phyloP scores from a whole-genome alignment of 2,888 invertebrate genomes.

The Rhagonycha fulva region DNA sequence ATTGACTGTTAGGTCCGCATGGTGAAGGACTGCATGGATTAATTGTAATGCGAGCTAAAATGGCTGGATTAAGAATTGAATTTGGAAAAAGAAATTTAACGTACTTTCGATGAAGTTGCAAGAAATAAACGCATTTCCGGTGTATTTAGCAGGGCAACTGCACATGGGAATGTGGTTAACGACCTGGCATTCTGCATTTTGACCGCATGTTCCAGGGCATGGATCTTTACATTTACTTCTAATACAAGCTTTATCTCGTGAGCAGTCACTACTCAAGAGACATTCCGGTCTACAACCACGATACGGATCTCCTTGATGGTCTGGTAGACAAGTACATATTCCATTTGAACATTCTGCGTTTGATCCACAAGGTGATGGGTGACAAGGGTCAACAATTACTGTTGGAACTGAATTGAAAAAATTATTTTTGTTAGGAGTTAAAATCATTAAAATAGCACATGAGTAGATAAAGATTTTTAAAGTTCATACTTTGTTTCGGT shows the following conservation, averaged over 20 bases:
- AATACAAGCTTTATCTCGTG: conserved; percentile 66
- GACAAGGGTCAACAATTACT: conserved; percentile 64
- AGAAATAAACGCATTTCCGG: conserved; percentile 70
- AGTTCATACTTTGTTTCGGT: conserved; percentile 53
- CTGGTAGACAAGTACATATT: conserved; percentile 75
- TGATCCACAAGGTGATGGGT: conserved; percentile 82
- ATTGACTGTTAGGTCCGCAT: conserved; percentile 81
- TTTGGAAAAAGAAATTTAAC: not conserved
- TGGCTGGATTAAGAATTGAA: not conserved
- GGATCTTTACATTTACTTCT: conserved; percentile 70
- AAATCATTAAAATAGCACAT: too few relatives aligned
- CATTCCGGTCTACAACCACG: conserved; percentile 75
- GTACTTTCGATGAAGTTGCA: conserved; percentile 59
- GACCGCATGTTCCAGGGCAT: conserved; percentile 72
- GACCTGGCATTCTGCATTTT: conserved; percentile 71
- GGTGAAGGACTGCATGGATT: conserved; percentile 73
- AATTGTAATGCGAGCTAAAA: conserved; percentile 55
- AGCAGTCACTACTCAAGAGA: conserved; percentile 67
- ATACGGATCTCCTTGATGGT: conserved; percentile 79
- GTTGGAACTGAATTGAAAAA: conserved; percentile 33
- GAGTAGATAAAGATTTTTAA: too few relatives aligned
- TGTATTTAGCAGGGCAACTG: conserved; percentile 67
- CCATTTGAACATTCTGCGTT: conserved; percentile 81
- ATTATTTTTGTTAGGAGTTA: not conserved
- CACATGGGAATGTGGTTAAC: conserved; percentile 78